Evolutionary conservation across 2,113 vertebrate genomes (phyloP).

Genomic region (Sminthopsis crassicaudata): DNA sequence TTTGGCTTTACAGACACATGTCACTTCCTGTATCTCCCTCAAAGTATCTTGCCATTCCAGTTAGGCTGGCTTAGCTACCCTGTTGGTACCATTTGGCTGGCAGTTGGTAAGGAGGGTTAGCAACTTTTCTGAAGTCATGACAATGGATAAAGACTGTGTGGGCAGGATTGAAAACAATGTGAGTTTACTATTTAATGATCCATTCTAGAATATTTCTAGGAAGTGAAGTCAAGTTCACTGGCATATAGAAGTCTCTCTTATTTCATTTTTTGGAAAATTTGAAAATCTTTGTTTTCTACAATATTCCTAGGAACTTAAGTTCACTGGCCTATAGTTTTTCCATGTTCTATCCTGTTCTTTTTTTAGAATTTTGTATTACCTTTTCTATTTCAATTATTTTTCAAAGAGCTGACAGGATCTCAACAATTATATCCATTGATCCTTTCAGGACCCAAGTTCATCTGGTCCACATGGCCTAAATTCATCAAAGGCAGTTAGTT

Average conservation of each 20-base stretch:
- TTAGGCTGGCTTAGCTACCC: not conserved
- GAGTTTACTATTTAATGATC: not conserved
- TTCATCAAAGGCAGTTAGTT: not conserved
- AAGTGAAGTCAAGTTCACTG: too few relatives aligned
- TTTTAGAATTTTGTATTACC: not conserved
- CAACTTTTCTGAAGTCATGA: not conserved
- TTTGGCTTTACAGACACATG: not conserved
- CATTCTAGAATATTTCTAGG: too few relatives aligned
- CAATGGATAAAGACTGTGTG: not conserved
- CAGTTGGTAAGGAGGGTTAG: not conserved
- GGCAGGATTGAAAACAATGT: too few relatives aligned
- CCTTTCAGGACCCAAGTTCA: not conserved
- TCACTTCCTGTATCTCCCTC: not conserved
- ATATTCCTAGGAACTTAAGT: too few relatives aligned
- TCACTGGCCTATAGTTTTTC: too few relatives aligned
- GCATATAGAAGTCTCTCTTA: not conserved
- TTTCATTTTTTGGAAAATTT: too few relatives aligned
- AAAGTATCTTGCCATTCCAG: not conserved
- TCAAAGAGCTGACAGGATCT: not conserved
- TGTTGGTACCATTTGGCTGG: not conserved
- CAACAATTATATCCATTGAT: not conserved
- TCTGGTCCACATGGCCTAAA: not conserved
- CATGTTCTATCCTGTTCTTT: not conserved
- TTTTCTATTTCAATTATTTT: not conserved
- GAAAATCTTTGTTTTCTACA: too few relatives aligned